These are phyloP conservation scores for Danio albolineatus DNA, from an alignment of 2,797 vertebrate species.

Conservation along the genomic window DNA sequence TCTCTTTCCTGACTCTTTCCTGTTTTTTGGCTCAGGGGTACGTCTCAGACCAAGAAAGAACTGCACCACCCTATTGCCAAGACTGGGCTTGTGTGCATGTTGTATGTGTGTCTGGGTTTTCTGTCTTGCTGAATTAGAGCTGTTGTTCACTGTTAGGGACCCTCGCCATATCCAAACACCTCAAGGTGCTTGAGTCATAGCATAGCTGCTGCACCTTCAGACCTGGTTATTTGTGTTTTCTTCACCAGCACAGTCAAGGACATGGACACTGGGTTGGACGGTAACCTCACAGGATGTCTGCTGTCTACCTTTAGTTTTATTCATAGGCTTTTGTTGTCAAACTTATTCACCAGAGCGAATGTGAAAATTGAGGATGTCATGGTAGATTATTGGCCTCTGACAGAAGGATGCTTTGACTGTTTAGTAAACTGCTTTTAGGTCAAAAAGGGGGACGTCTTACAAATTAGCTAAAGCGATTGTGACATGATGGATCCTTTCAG, in stretches of 20 bases:
- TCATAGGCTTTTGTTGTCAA: slow-evolving; percentile 6
- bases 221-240: background rate
- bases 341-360: background rate
- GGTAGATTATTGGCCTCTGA: background rate
- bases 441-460: background rate
- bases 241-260: background rate
- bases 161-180: slow-evolving; percentile 17
- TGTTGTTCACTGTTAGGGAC: background rate
- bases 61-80: background rate
- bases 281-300: background rate
- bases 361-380: background rate
- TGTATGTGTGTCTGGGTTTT: background rate
- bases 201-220: background rate
- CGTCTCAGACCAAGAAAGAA: slow-evolving; percentile 13
- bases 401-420: slow-evolving; percentile 3
- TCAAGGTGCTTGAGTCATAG: slow-evolving; percentile 15
- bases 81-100: background rate
- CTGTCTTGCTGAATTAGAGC: slow-evolving; percentile 49
- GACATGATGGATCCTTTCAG: slow-evolving; percentile 2
- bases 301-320: background rate
- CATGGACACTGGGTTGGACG: background rate
- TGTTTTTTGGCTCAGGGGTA: slow-evolving; percentile 25
- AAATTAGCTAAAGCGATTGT: background rate
- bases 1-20: background rate
- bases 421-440: slow-evolving; percentile 5